Conservation (phyloP, 2,888 invertebrate genomes). For the Clivina fossor region DNA sequence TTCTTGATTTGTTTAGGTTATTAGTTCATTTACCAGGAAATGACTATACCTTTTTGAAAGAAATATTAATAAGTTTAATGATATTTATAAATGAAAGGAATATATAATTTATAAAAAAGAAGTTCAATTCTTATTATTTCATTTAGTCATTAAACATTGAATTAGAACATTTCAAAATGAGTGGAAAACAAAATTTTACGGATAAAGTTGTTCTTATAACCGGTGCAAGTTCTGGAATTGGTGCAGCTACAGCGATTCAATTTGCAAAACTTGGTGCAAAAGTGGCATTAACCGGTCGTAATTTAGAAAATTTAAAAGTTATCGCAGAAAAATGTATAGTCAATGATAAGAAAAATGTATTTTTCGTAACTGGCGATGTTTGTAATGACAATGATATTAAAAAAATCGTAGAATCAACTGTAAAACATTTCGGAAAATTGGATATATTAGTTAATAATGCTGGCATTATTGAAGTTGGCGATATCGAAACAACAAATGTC, state of each 20-base stretch:
- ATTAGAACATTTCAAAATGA: conserved; percentile 7
- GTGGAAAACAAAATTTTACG: conserved; percentile 52
- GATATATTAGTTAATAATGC: conserved; percentile 91
- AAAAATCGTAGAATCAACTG: conserved; percentile 69
- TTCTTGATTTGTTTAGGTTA: too few relatives aligned
- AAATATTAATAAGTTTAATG: not conserved
- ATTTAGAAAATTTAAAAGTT: conserved; percentile 66
- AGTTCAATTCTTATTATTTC: too few relatives aligned
- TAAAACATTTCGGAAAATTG: conserved; percentile 73
- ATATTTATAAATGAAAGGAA: too few relatives aligned
- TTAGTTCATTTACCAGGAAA: too few relatives aligned
- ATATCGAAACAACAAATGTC: conserved; percentile 81
- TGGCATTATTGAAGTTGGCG: conserved; percentile 78
- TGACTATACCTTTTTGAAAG: not conserved
- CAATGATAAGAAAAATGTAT: conserved; percentile 53
- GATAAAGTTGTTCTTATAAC: conserved; percentile 76
- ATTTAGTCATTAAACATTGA: too few relatives aligned
- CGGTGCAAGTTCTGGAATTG: conserved; percentile 86
- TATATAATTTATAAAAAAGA: too few relatives aligned
- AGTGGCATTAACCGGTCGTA: conserved; percentile 72
- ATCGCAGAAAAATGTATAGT: conserved; percentile 61
- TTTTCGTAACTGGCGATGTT: conserved; percentile 69
- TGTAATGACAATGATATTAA: conserved; percentile 73
- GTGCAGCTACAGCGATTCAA: conserved; percentile 77
- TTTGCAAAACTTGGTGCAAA: conserved; percentile 75